A percentile compares a stretch with the other conserved stretches of the same genome.
Evolutionary conservation across 1,140 invertebrate species (phyloP).

Genomic region (Charaxes varanes): DNA sequence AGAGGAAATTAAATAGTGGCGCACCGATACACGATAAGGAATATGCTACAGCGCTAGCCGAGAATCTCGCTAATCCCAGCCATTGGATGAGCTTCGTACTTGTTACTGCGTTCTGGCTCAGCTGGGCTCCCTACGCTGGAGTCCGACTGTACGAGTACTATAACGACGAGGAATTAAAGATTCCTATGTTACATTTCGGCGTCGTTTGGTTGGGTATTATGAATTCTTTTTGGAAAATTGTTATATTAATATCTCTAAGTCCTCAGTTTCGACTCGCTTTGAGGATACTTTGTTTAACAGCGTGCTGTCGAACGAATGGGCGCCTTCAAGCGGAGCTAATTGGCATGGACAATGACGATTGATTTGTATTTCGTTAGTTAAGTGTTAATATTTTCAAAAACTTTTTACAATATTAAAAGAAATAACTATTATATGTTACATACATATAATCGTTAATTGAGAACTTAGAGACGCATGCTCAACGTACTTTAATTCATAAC

Average conservation of each 20-base stretch:
- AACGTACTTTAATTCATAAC: no score
- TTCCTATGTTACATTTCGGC: conserved; percentile 91
- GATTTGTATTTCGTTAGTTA: conserved; percentile 27
- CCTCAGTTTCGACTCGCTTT: conserved; percentile 92
- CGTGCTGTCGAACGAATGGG: conserved; percentile 88
- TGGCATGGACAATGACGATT: conserved; percentile 88
- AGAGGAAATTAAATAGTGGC: conserved; percentile 85
- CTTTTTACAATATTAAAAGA: neutral
- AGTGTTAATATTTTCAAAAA: neutral
- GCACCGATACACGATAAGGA: conserved; percentile 93
- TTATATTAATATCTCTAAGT: conserved; percentile 91
- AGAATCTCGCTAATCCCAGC: conserved; percentile 93
- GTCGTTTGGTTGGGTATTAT: conserved; percentile 95
- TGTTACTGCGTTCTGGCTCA: conserved; percentile 91
- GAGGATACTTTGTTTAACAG: conserved; percentile 89
- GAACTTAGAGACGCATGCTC: no score
- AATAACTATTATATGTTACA: neutral
- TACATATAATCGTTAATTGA: no score
- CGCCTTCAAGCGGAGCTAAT: conserved; percentile 86
- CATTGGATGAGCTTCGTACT: conserved; percentile 96
- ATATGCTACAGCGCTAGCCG: conserved; percentile 91
- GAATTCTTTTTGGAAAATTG: conserved; percentile 95
- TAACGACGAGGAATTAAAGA: conserved; percentile 77
- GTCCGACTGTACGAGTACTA: conserved; percentile 79
- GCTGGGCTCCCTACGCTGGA: conserved; percentile 93